Conservation (phyloP, 2,113 vertebrate genomes). For the Lycocorax pyrrhopterus region DNA sequence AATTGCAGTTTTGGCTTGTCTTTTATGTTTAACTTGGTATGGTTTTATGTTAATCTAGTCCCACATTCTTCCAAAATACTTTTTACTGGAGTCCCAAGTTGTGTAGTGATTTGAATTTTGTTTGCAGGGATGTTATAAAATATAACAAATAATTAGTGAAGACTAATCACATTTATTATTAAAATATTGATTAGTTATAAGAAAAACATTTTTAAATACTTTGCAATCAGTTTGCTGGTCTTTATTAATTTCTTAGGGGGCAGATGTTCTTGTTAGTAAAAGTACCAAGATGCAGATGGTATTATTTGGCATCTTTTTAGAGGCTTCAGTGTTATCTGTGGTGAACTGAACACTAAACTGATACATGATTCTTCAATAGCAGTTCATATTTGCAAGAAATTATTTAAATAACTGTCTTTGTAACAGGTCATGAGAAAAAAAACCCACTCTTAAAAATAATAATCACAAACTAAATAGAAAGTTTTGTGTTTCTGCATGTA, state of each 20-base stretch:
- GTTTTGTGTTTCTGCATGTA: neutral
- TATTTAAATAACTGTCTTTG: neutral
- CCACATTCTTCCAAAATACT: neutral
- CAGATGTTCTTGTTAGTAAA: constrained; percentile 30
- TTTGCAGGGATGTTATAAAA: neutral
- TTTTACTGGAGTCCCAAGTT: neutral
- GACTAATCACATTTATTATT: neutral
- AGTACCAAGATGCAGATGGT: constrained; percentile 30
- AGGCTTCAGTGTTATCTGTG: neutral
- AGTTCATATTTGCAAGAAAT: neutral
- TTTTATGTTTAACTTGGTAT: neutral
- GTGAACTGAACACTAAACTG: neutral
- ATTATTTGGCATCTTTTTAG: constrained; percentile 26
- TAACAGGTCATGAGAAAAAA: neutral
- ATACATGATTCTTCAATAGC: neutral
- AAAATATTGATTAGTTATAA: constrained; percentile 12
- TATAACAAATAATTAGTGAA: neutral
- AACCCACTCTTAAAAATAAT: neutral
- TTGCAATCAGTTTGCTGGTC: neutral
- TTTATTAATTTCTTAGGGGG: neutral
- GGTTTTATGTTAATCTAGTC: neutral
- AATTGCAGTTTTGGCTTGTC: neutral
- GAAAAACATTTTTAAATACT: neutral
- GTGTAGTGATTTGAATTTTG: neutral
- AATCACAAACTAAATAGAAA: neutral